Evolutionary conservation across 1,140 invertebrate species (phyloP), one percentile per base, ranked within the genome.

Genomic region (Bombus sylvicola): DNA sequence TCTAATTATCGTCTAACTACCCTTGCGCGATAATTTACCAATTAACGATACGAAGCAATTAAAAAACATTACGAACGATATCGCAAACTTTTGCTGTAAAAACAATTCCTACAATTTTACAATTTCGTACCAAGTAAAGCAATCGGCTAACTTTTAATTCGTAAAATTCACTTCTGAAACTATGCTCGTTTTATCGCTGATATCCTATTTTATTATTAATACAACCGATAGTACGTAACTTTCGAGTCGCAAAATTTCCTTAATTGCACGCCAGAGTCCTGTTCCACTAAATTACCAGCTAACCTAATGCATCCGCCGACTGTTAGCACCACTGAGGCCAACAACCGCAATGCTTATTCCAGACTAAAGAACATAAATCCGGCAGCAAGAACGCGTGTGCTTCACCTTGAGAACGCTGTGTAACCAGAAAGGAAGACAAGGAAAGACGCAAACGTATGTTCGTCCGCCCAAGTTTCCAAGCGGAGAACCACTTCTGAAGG

Each of bases 151-250:
- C 22, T 59, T 59, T 28, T 62, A 12, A 62, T 62, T 59, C 28
- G 25, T 28, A 28, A 59, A 59, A 28, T 12, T 59, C 57, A 6
- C 15, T 47, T 1, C 47, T 28, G 2, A 28, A 28, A 62, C 28
- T 5, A 5, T 12, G 5, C 28, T 0, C 3, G 0, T 28, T n/a
- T 13, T 13, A 12, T 28, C 12, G 12, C 1, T n/a, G 59, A 13
- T 62, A 62, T 5, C 10, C 28, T n/a, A 4, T 62, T 62, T 62
- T n/a, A 62, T 62, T 4, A 28, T 28, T 28, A 62, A n/a, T 1
- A 5, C 1, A 13, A 62, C 59, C 28, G 59, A n/a, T n/a, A n/a
- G 1, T n/a, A n/a, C 28, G 28, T 13, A 12, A 62, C 3, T 62
- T 62, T 25, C 59, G 59, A 28, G 59, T 28, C 0, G 10, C 59